These are phyloP conservation scores for Aphodius sticticus DNA, from an alignment of 2,888 invertebrate genomes.

Conservation along the genomic window DNA sequence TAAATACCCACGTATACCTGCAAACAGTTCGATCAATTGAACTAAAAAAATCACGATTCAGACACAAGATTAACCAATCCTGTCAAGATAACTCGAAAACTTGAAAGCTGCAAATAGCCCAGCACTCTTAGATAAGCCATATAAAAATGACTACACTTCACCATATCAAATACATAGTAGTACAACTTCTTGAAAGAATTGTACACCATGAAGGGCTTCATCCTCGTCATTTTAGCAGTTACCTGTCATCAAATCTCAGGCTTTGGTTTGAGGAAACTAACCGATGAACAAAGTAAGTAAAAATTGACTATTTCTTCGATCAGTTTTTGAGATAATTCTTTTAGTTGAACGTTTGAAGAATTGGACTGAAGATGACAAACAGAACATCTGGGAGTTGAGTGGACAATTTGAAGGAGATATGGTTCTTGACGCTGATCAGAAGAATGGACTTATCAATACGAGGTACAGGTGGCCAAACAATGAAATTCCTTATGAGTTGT, in stretches of 20 bases:
- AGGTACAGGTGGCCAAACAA: conserved; percentile 35
- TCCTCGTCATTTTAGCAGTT: neutral
- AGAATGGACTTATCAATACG: conserved; percentile 36
- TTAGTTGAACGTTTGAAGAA: conserved; percentile 31
- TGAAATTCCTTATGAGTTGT: conserved; percentile 36
- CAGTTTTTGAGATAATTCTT: neutral
- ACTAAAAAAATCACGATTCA: neutral
- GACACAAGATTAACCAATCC: neutral
- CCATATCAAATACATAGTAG: neutral
- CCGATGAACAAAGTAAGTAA: conserved; percentile 10
- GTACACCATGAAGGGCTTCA: neutral
- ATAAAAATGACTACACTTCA: neutral
- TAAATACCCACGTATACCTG: neutral
- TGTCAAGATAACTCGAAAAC: neutral
- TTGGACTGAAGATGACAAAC: conserved; percentile 39
- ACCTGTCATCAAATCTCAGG: neutral
- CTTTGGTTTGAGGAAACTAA: neutral
- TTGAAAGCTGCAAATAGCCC: neutral
- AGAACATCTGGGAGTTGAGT: conserved; percentile 41
- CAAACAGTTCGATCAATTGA: neutral
- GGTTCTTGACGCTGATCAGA: conserved; percentile 32
- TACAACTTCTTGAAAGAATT: neutral
- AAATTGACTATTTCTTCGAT: neutral
- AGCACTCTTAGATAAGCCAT: neutral
- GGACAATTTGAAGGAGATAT: conserved; percentile 42